Evolutionary conservation across 2,113 vertebrate species (phyloP).

Genomic region (Aldabrachelys gigantea): DNA sequence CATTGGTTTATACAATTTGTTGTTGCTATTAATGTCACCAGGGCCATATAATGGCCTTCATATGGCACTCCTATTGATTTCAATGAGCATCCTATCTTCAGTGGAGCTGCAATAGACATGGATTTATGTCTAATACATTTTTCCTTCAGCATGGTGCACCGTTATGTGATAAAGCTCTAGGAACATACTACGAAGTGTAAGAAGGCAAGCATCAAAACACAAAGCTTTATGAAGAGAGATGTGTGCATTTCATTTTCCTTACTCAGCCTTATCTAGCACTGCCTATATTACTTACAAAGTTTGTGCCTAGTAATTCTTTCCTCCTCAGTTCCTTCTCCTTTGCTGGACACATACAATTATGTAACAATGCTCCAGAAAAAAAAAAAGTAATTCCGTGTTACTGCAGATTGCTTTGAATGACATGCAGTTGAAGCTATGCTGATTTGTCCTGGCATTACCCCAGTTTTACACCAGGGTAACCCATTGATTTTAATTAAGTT

Average conservation of each 20-base stretch:
- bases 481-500: neutral
- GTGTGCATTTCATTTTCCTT: neutral
- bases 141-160: neutral
- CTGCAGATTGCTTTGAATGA: neutral
- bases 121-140: neutral
- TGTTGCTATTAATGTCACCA: neutral
- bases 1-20: neutral
- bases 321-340: neutral
- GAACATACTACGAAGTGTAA: neutral
- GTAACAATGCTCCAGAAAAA: neutral
- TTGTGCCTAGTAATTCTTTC: neutral
- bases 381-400: neutral
- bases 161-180: neutral
- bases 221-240: neutral
- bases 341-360: neutral
- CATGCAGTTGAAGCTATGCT: accelerated
- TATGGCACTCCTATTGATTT: neutral
- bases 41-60: neutral
- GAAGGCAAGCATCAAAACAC: neutral
- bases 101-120: neutral
- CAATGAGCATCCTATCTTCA: neutral
- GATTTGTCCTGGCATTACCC: neutral
- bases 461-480: neutral
- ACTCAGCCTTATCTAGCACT: neutral
- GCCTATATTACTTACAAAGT: neutral